phyloP scores from a whole-genome alignment of 2,888 invertebrate species.

The Cryptocephalus moraei region DNA sequence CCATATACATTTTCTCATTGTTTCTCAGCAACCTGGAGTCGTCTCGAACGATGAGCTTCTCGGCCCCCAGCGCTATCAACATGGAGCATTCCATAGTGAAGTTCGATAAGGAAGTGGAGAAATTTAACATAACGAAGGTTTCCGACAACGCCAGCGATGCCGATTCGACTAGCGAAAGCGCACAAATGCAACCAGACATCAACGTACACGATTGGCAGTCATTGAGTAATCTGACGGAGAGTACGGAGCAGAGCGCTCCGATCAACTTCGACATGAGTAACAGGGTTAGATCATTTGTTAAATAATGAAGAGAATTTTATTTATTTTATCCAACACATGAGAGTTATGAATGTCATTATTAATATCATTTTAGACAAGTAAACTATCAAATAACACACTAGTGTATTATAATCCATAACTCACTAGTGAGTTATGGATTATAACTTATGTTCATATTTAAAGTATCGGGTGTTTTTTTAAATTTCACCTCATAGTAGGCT shows the following conservation, averaged over 20 bases:
- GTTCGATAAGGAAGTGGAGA: constrained; percentile 50
- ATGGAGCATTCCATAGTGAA: constrained; percentile 61
- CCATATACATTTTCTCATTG: not conserved
- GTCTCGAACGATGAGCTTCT: constrained; percentile 66
- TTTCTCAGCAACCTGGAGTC: constrained; percentile 52
- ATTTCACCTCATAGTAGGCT: too few relatives aligned
- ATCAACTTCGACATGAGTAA: constrained; percentile 90
- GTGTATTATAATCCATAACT: too few relatives aligned
- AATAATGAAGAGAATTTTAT: too few relatives aligned
- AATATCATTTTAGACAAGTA: too few relatives aligned
- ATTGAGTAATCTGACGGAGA: constrained; percentile 76
- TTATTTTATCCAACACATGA: too few relatives aligned
- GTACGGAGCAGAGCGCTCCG: constrained; percentile 84
- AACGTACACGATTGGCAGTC: constrained; percentile 69
- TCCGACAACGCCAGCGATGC: constrained; percentile 9
- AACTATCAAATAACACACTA: too few relatives aligned
- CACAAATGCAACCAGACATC: constrained; percentile 23
- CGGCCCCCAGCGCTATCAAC: constrained; percentile 81
- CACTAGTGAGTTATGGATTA: too few relatives aligned
- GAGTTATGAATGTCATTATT: too few relatives aligned
- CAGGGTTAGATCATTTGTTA: constrained; percentile 45
- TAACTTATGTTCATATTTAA: too few relatives aligned
- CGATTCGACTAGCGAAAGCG: constrained; percentile 39
- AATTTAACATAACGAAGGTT: constrained; percentile 28
- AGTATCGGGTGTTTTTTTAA: too few relatives aligned